A percentile compares a stretch with the other conserved stretches of the same genome.
Evolutionary conservation across 2,113 vertebrate genomes (phyloP).

Genomic region (Lipophrys pholis): DNA sequence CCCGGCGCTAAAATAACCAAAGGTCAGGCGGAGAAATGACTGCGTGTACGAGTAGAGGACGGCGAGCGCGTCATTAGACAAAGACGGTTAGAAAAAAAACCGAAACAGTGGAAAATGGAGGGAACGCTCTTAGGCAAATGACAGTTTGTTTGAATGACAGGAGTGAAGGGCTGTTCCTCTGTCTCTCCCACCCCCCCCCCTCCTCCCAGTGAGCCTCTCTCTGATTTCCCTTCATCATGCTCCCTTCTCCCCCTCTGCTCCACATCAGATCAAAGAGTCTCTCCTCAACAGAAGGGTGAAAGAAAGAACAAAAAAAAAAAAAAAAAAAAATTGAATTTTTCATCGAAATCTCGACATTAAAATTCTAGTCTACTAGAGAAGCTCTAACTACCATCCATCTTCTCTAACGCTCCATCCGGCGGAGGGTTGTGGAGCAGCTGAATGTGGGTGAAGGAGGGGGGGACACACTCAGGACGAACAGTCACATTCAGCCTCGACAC

Average conservation of each 20-base stretch:
- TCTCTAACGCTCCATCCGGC: too few relatives aligned
- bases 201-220: neutral
- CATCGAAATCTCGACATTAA: constrained; percentile 59
- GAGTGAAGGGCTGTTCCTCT: constrained; percentile 14
- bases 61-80: constrained; percentile 29
- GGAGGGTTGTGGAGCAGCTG: too few relatives aligned
- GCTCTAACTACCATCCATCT: constrained; percentile 18
- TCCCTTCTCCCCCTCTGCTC: constrained; percentile 25
- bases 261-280: constrained; percentile 70
- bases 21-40: constrained; percentile 6
- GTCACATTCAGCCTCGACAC: too few relatives aligned
- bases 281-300: constrained; percentile 48
- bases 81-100: neutral
- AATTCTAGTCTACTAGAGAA: constrained; percentile 50
- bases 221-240: constrained; percentile 30
- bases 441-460: too few relatives aligned
- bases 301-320: constrained; percentile 20
- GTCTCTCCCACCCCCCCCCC: constrained; percentile 1
- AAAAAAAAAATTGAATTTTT: constrained; percentile 58
- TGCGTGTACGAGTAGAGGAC: constrained; percentile 22
- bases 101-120: neutral
- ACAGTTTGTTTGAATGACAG: constrained; percentile 35
- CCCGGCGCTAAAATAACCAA: too few relatives aligned
- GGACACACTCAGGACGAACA: too few relatives aligned
- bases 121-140: constrained; percentile 24